These are phyloP conservation scores for Congeria kusceri DNA, from an alignment of 2,888 invertebrate species.

Conservation along the genomic window DNA sequence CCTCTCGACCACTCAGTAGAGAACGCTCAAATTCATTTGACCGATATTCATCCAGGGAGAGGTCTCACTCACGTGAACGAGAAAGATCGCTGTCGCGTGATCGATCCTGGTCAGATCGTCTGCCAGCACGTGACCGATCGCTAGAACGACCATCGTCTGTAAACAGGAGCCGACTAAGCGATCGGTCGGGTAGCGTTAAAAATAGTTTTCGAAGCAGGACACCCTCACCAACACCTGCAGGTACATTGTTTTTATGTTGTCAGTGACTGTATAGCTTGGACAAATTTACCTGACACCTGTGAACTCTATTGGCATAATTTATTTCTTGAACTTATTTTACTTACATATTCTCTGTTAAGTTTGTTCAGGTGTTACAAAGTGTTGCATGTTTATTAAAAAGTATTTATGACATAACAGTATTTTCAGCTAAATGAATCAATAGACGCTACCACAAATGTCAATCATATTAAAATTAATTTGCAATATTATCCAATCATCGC, in stretches of 20 bases:
- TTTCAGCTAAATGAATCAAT: too few relatives aligned
- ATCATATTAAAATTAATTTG: too few relatives aligned
- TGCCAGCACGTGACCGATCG: conserved; percentile 57
- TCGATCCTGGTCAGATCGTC: conserved; percentile 72
- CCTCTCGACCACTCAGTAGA: conserved; percentile 67
- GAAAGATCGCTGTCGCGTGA: conserved; percentile 69
- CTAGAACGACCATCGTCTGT: conserved; percentile 56
- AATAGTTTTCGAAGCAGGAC: conserved; percentile 66
- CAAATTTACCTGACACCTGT: too few relatives aligned
- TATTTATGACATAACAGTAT: too few relatives aligned
- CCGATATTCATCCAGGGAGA: conserved; percentile 61
- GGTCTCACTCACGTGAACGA: conserved; percentile 68
- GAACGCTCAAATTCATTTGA: conserved; percentile 69
- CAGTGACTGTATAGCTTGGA: too few relatives aligned
- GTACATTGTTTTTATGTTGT: conserved; percentile 21
- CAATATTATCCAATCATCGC: too few relatives aligned
- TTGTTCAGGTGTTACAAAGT: too few relatives aligned
- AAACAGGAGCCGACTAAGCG: conserved; percentile 69
- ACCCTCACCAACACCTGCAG: conserved; percentile 76
- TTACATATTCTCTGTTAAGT: too few relatives aligned
- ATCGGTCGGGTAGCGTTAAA: conserved; percentile 64
- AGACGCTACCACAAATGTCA: too few relatives aligned
- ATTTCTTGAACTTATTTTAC: too few relatives aligned
- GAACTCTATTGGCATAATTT: too few relatives aligned
- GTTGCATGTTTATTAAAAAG: too few relatives aligned